phyloP scores from a whole-genome alignment of 2,113 vertebrate genomes.

The Aegotheles bennettii region DNA sequence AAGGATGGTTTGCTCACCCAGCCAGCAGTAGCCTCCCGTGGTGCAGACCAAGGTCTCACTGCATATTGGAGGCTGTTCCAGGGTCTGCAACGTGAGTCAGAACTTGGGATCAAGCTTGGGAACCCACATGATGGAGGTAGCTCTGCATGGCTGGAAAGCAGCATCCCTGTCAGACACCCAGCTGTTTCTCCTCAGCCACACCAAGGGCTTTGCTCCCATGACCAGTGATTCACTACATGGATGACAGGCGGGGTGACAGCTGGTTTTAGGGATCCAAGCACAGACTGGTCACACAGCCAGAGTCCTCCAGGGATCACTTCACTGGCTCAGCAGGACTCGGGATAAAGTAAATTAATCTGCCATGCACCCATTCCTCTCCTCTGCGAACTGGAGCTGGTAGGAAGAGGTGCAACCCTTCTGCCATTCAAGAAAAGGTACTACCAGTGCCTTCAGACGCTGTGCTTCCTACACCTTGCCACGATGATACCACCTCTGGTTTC shows the following conservation, averaged over 20 bases:
- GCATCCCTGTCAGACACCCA: background rate
- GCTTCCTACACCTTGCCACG: background rate
- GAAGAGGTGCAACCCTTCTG: background rate
- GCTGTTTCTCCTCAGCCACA: background rate
- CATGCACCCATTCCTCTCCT: background rate
- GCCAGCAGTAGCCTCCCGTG: fast-evolving
- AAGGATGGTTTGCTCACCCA: background rate
- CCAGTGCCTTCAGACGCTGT: background rate
- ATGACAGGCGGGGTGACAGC: background rate
- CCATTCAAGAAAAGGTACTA: background rate
- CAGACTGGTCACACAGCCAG: background rate
- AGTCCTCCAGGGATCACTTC: background rate
- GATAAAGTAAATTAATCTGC: background rate
- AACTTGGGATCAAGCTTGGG: background rate
- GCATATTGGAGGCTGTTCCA: background rate
- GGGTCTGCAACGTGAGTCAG: fast-evolving
- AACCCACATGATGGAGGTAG: background rate
- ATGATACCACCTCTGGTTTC: background rate
- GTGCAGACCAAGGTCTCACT: background rate
- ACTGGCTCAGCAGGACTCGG: background rate
- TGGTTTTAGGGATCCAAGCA: background rate
- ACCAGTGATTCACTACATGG: background rate
- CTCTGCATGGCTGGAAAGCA: background rate
- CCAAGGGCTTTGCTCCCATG: background rate
- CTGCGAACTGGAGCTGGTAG: background rate